Evolutionary conservation across 92 coral and sea anemone genomes (phyloP).

Genomic region (Bergia sp.): DNA sequence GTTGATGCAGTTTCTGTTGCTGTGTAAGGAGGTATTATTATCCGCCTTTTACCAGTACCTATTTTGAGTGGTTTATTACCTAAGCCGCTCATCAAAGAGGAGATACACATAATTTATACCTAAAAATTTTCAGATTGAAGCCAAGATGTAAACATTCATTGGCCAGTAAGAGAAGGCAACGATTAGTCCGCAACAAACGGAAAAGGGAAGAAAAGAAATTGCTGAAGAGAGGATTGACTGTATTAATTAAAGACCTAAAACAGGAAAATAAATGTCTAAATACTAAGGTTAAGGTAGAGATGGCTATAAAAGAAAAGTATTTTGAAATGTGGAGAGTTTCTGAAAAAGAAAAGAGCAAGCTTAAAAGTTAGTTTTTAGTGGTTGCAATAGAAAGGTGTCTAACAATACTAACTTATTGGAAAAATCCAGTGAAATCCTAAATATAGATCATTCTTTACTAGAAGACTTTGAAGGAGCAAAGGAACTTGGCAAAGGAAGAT

Average conservation of each 20-base stretch:
- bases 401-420: not conserved
- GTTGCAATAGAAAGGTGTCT: not conserved
- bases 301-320: conserved; percentile 60
- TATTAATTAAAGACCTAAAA: conserved; percentile 39
- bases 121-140: conserved; percentile 56
- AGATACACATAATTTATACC: conserved; percentile 50
- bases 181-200: conserved; percentile 58
- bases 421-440: conserved; percentile 42
- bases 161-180: conserved; percentile 61
- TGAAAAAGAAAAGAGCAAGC: conserved; percentile 64
- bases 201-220: conserved; percentile 50
- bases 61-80: conserved; percentile 52
- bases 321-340: conserved; percentile 73
- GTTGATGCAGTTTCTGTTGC: conserved; percentile 55
- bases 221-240: conserved; percentile 32
- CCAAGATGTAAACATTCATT: conserved; percentile 52
- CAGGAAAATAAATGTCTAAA: conserved; percentile 51
- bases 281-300: conserved; percentile 48
- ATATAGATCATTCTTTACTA: conserved; percentile 62
- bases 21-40: conserved; percentile 46
- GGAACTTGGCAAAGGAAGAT: conserved; percentile 67
- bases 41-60: conserved; percentile 57
- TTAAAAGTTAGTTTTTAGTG: conserved; percentile 41
- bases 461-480: conserved; percentile 33
- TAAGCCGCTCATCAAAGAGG: conserved; percentile 58